Conservation (phyloP, 2,888 invertebrate species). For the Aporophyla lueneburgensis region DNA sequence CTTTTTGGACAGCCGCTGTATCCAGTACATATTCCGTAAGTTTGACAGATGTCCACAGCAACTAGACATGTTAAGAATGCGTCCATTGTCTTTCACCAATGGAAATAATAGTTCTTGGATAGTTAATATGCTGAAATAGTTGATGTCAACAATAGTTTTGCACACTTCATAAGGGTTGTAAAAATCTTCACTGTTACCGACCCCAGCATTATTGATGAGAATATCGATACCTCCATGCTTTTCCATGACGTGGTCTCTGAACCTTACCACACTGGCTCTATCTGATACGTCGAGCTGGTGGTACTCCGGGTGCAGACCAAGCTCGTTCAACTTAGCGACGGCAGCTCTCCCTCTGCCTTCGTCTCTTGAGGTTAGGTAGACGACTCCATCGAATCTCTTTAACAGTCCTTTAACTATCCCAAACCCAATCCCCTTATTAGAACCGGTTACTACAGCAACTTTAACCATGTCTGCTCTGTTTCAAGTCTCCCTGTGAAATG, state of each 20-base stretch:
- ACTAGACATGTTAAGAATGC: slow-evolving; percentile 94
- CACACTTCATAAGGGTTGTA: slow-evolving; percentile 80
- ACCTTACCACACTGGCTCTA: slow-evolving; percentile 89
- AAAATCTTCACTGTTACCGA: slow-evolving; percentile 83
- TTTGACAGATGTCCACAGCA: slow-evolving; percentile 91
- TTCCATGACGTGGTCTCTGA: slow-evolving; percentile 90
- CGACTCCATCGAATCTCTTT: slow-evolving; percentile 91
- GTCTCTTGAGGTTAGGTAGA: slow-evolving; percentile 88
- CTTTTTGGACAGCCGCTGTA: slow-evolving; percentile 74
- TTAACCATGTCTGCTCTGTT: slow-evolving; percentile 48
- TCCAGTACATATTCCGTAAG: slow-evolving; percentile 87
- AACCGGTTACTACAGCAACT: slow-evolving; percentile 90
- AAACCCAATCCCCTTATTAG: slow-evolving; percentile 93
- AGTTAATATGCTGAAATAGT: slow-evolving; percentile 92
- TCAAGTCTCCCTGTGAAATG: slow-evolving; percentile 13
- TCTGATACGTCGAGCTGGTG: slow-evolving; percentile 65
- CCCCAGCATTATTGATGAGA: slow-evolving; percentile 94
- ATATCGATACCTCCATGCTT: slow-evolving; percentile 93
- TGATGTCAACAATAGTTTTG: slow-evolving; percentile 91
- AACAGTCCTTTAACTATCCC: slow-evolving; percentile 91
- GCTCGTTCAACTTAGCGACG: slow-evolving; percentile 69
- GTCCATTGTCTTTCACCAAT: slow-evolving; percentile 92
- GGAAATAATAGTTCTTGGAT: slow-evolving; percentile 93
- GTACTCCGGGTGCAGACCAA: slow-evolving; percentile 67
- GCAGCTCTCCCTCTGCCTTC: slow-evolving; percentile 70